Evolutionary conservation across 2,113 vertebrate genomes (phyloP), one percentile per base, ranked within the genome.

Genomic region (Asarcornis scutulata): DNA sequence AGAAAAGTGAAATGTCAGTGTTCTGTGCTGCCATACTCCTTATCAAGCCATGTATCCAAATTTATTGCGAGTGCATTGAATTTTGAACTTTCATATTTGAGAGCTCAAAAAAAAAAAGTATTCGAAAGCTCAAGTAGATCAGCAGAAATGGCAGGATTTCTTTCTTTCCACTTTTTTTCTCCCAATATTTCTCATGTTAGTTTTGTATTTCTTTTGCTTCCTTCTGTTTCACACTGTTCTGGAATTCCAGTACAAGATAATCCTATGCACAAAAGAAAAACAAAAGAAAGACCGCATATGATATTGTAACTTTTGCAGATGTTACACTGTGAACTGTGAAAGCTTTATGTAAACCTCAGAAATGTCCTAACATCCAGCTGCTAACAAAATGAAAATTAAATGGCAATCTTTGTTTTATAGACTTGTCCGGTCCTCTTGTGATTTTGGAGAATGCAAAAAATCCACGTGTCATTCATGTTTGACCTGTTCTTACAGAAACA

Each of bases 361-460:
- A 67, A 25, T 63, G 9, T 52, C 5, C 3, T 72, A 82, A 72
- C 1, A 1, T 58, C 32, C 80, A 88, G 29, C 73, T 88, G 64
- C 50, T 72, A 72, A 71, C 25, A 46, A 22, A 78, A 77, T 75
- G 72, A 81, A 56, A 95, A 86, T 58, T 58, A 66, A 92, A 36
- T 34, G 42, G 25, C 36, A 42, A 25, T 71, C 25, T 89, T 66
- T 44, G 64, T 5, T 73, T 87, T 85, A 78, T 68, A 76, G 60
- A 21, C 38, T n/a, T 88, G 66, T 71, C 13, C 48, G 5, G 3
- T 68, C 88, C 38, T 34, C 72, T 89, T 32, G 17, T 44, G 42
- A 64, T 52, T 78, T 75, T 76, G 58, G 29, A 86, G 46, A 88
- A 88, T 71, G 73, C 40, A 88, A 89, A 94, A 91, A 86, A 80